phyloP scores from a whole-genome alignment of 2,797 vertebrate species.

The Ptychobarbus kaznakovi region DNA sequence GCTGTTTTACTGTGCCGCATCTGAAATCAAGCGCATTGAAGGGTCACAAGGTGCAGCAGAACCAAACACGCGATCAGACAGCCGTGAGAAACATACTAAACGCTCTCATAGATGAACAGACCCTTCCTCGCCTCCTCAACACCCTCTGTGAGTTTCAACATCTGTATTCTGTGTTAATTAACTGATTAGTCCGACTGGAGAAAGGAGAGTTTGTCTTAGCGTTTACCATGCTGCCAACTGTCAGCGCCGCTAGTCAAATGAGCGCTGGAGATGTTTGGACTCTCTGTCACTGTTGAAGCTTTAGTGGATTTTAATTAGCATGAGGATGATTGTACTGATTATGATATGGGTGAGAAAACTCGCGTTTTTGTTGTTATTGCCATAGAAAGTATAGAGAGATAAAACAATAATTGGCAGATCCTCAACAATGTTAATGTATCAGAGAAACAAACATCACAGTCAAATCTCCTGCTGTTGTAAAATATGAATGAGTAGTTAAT shows the following conservation, averaged over 20 bases:
- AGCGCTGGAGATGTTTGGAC: conserved; percentile 40
- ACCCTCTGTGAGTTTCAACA: conserved; percentile 57
- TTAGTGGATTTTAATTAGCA: conserved; percentile 35
- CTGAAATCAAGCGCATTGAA: conserved; percentile 8
- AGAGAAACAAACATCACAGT: neutral
- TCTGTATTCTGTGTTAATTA: conserved; percentile 71
- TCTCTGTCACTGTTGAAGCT: conserved; percentile 12
- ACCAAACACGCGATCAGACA: conserved; percentile 3
- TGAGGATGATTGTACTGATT: neutral
- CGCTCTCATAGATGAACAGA: conserved; percentile 46
- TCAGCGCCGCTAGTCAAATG: conserved; percentile 48
- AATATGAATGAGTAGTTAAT: neutral
- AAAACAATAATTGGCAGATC: neutral
- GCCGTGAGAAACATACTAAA: conserved; percentile 28
- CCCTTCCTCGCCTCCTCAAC: conserved; percentile 44
- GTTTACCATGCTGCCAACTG: conserved; percentile 61
- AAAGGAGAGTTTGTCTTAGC: conserved; percentile 58
- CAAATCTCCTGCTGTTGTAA: neutral
- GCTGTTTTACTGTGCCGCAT: conserved; percentile 22
- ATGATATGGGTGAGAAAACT: conserved; percentile 4
- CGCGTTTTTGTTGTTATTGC: neutral
- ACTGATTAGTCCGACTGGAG: conserved; percentile 69
- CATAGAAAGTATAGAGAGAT: neutral
- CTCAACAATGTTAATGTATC: neutral
- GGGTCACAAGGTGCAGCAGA: conserved; percentile 12